Evolutionary conservation across 2,888 invertebrate genomes (phyloP).

Genomic region (Drosophila lacicola): DNA sequence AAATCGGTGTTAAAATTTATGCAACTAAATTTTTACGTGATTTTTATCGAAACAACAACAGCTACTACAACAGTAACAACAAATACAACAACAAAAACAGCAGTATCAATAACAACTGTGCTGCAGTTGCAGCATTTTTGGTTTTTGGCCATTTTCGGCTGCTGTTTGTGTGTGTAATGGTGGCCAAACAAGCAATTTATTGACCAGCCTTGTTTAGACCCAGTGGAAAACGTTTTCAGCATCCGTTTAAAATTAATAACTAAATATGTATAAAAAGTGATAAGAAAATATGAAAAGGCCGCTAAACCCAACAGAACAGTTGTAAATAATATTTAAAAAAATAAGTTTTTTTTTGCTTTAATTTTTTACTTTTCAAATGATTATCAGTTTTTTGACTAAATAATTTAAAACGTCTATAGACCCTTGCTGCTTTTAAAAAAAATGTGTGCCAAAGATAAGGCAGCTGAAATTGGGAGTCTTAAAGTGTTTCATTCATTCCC

Average conservation of each 20-base stretch:
- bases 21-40: slow-evolving; percentile 77
- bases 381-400: too few relatives aligned
- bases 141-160: slow-evolving; percentile 52
- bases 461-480: neutral
- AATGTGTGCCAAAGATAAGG: neutral
- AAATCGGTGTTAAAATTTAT: slow-evolving; percentile 82
- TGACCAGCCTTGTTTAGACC: slow-evolving; percentile 39
- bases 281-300: too few relatives aligned
- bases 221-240: slow-evolving; percentile 40
- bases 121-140: slow-evolving; percentile 46
- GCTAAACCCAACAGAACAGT: too few relatives aligned
- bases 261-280: neutral
- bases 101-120: slow-evolving; percentile 15
- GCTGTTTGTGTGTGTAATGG: slow-evolving; percentile 55
- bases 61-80: slow-evolving; percentile 25
- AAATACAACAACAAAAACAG: slow-evolving; percentile 26
- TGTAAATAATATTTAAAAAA: too few relatives aligned
- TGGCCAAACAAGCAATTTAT: slow-evolving; percentile 76
- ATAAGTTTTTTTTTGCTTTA: too few relatives aligned
- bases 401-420: too few relatives aligned
- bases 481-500: neutral
- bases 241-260: neutral
- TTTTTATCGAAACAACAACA: slow-evolving; percentile 62
- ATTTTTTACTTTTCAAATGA: too few relatives aligned
- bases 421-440: too few relatives aligned